Evolutionary conservation across 2,113 vertebrate genomes (phyloP).

Genomic region (Anarrhichthys ocellatus): DNA sequence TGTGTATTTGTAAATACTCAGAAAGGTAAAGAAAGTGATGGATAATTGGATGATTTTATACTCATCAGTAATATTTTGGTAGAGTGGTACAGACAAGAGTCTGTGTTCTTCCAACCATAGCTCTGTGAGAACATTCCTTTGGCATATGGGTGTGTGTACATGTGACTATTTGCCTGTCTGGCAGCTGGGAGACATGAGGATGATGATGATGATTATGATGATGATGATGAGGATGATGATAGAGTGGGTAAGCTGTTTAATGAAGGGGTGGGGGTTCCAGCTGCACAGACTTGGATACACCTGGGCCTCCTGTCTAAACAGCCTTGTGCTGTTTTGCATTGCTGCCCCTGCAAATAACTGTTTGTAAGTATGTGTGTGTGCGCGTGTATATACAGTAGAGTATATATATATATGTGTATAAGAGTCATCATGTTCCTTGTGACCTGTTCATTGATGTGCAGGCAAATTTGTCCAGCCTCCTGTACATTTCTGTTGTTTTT

Average conservation of each 20-base stretch:
- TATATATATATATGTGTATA: no score
- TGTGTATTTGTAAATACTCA: no score
- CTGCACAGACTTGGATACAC: slow-evolving; percentile 56
- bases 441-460: no score
- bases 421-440: neutral
- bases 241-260: slow-evolving; percentile 41
- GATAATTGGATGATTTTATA: no score
- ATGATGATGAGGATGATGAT: slow-evolving; percentile 49
- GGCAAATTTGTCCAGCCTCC: no score
- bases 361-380: slow-evolving; percentile 1
- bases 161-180: slow-evolving; percentile 25
- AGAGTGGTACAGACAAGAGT: neutral
- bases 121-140: slow-evolving; percentile 36
- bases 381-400: no score
- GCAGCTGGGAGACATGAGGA: slow-evolving; percentile 37
- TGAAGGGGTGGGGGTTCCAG: slow-evolving; percentile 47
- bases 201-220: slow-evolving; percentile 40
- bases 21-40: no score
- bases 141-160: slow-evolving; percentile 3
- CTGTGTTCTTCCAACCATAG: neutral
- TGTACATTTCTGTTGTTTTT: no score
- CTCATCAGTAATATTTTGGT: neutral
- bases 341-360: slow-evolving; percentile 43
- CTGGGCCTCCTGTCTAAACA: slow-evolving; percentile 63
- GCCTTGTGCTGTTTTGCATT: slow-evolving; percentile 41